Evolutionary conservation across 23 tunicate species (phyloP).

Genomic region (Aplidium turbinatum): DNA sequence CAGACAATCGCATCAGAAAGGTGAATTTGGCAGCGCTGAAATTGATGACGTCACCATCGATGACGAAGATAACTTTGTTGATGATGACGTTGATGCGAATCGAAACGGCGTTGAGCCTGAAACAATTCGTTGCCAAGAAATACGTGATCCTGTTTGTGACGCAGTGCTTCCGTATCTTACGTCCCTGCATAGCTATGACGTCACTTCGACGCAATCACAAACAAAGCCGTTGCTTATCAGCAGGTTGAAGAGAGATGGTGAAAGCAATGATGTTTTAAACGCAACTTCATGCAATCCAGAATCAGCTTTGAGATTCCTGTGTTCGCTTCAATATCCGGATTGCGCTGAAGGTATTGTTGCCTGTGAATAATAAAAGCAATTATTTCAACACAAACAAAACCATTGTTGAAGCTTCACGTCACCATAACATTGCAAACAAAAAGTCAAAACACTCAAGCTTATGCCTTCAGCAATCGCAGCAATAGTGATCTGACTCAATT

Average conservation of each 20-base stretch:
- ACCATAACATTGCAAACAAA: no score
- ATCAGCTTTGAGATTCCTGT: neutral
- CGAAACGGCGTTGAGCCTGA: neutral
- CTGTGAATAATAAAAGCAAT: no score
- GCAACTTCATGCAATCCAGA: no score
- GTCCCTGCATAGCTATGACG: neutral
- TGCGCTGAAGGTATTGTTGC: neutral
- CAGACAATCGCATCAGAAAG: no score
- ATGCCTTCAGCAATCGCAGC: no score
- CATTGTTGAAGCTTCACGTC: no score
- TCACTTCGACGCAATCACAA: neutral
- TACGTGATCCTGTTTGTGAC: constrained; percentile 37
- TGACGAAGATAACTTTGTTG: neutral
- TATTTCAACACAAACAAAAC: no score
- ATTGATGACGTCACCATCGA: neutral
- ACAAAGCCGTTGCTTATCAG: neutral
- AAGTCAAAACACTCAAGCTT: no score
- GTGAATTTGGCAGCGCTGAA: no score
- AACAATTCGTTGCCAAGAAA: constrained; percentile 2
- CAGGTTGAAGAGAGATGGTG: neutral
- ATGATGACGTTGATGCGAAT: constrained; percentile 22
- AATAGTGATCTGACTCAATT: no score
- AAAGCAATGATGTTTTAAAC: neutral
- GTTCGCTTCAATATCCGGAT: neutral
- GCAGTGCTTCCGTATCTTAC: constrained; percentile 34